Percentiles rank a stretch among this genome's conserved stretches.
phyloP scores from a whole-genome alignment of 2,113 vertebrate species.

The Alethe diademata region DNA sequence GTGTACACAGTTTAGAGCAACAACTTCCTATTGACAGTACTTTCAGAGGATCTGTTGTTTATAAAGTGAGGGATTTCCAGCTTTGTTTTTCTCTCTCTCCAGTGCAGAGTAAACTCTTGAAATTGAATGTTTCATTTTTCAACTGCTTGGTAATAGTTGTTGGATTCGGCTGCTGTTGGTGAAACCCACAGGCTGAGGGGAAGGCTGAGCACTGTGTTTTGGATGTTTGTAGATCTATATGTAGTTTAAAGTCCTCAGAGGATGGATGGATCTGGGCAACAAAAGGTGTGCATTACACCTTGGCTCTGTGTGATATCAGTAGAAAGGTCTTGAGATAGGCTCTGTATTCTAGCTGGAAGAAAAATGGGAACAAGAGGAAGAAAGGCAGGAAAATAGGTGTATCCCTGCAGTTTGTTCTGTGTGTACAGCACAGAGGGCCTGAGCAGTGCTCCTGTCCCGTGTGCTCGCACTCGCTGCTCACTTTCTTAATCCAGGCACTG shows the following conservation, averaged over 20 bases:
- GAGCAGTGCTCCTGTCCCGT: not conserved
- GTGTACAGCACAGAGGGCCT: rapidly evolving
- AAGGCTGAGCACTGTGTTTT: not conserved
- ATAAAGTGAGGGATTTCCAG: not conserved
- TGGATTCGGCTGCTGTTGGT: not conserved
- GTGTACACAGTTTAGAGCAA: not conserved
- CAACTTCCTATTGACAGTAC: not conserved
- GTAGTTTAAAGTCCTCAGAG: not conserved
- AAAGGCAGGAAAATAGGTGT: not conserved
- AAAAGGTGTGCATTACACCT: not conserved
- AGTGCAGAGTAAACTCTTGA: not conserved
- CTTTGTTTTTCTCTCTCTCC: not conserved
- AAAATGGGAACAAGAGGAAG: not conserved
- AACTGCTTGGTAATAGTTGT: not conserved
- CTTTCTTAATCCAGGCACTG: not conserved
- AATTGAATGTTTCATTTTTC: not conserved
- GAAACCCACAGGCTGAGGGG: not conserved
- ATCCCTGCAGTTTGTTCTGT: not conserved
- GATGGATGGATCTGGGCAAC: not conserved
- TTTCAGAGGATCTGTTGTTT: not conserved
- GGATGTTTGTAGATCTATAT: not conserved
- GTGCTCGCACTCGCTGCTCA: rapidly evolving
- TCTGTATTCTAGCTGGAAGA: not conserved
- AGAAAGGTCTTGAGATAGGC: not conserved
- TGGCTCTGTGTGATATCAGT: not conserved